Percentiles rank a stretch among this genome's conserved stretches.
phyloP scores from a whole-genome alignment of 2,113 vertebrate species.

The Nerophis lumbriciformis region DNA sequence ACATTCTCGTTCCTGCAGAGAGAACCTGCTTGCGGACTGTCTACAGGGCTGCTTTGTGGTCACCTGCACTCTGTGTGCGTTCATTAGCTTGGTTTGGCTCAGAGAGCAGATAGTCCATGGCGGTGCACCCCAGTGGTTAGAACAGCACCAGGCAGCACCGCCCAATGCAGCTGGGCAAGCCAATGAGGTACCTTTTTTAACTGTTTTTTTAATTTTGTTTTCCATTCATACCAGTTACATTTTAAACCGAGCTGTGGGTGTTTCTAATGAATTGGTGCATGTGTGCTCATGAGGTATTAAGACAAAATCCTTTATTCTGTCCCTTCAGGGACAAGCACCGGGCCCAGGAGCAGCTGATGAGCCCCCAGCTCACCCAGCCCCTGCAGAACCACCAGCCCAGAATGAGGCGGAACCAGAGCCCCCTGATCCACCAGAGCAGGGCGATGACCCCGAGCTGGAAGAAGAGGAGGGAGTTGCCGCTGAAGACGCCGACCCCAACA shows the following conservation, averaged over 20 bases:
- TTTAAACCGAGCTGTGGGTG: no score
- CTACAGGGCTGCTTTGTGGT: conserved; percentile 98
- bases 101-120: conserved; percentile 96
- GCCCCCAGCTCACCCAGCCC: conserved; percentile 74
- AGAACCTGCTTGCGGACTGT: conserved; percentile 96
- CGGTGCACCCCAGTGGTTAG: conserved; percentile 93
- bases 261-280: no score
- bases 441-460: conserved; percentile 86
- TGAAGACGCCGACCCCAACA: conserved; percentile 89
- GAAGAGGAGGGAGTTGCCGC: conserved; percentile 90
- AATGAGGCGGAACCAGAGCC: conserved; percentile 84
- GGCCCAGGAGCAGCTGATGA: conserved; percentile 77
- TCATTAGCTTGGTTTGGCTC: conserved; percentile 98
- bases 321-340: conserved; percentile 54
- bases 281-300: no score
- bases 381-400: conserved; percentile 78
- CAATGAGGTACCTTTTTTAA: conserved; percentile 78
- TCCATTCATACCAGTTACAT: no score
- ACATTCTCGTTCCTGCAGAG: conserved; percentile 65
- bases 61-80: conserved; percentile 94
- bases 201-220: background rate
- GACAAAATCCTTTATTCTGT: background rate
- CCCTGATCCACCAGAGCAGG: conserved; percentile 84
- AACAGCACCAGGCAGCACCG: conserved; percentile 85
- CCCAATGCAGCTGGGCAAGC: conserved; percentile 83